phyloP scores from a whole-genome alignment of 2,888 invertebrate genomes.

The Lordiphosa andalusiaca region DNA sequence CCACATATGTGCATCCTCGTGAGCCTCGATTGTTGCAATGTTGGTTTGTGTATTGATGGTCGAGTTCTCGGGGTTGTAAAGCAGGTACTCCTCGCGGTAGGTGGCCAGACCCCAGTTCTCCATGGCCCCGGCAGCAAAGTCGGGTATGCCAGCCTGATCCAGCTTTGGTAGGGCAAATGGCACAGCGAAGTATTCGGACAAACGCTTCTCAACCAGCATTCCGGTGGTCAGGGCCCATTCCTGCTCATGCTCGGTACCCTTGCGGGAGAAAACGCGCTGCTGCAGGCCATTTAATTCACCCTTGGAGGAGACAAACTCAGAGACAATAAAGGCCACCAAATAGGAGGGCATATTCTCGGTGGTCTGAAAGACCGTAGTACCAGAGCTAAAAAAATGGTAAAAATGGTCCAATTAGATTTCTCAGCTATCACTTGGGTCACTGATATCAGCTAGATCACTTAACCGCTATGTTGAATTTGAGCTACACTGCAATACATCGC shows the following conservation, averaged over 20 bases:
- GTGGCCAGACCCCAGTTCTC: slow-evolving; percentile 96
- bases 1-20: slow-evolving; percentile 88
- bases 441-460: too few relatives aligned
- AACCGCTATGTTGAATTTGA: too few relatives aligned
- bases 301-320: slow-evolving; percentile 80
- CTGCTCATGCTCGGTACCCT: slow-evolving; percentile 79
- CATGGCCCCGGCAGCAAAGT: slow-evolving; percentile 93
- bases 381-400: slow-evolving; percentile 8
- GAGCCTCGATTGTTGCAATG: slow-evolving; percentile 82
- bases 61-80: slow-evolving; percentile 71
- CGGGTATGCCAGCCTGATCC: slow-evolving; percentile 93
- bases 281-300: slow-evolving; percentile 56
- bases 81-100: slow-evolving; percentile 77
- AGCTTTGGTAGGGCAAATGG: slow-evolving; percentile 89
- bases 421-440: too few relatives aligned
- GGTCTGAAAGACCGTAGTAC: slow-evolving; percentile 77
- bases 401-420: background rate
- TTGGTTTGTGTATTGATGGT: slow-evolving; percentile 73
- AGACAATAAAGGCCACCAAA: slow-evolving; percentile 89
- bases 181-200: slow-evolving; percentile 87
- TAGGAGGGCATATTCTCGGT: slow-evolving; percentile 88
- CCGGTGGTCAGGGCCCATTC: slow-evolving; percentile 88
- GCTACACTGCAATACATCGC: too few relatives aligned
- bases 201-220: slow-evolving; percentile 84
- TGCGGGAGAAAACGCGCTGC: slow-evolving; percentile 76